Evolutionary conservation across 2,888 invertebrate species (phyloP).

Genomic region (Polydesmus complanatus): DNA sequence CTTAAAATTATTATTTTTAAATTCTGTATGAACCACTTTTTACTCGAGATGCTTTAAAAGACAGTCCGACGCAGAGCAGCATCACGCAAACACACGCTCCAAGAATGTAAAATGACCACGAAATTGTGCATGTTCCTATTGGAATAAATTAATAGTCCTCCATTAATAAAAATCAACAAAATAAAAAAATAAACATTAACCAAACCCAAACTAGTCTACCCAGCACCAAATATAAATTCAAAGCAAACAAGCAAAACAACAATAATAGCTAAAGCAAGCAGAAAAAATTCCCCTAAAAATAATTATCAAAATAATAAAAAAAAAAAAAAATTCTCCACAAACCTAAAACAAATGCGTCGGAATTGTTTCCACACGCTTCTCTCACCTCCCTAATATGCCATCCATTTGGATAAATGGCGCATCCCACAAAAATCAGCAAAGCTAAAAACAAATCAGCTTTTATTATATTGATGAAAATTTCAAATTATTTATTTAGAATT

Average conservation of each 20-base stretch:
- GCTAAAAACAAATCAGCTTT: conserved; percentile 30
- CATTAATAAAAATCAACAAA: too few species aligned
- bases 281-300: neutral
- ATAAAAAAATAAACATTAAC: too few species aligned
- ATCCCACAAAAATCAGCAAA: conserved; percentile 42
- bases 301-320: neutral
- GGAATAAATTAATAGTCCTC: too few species aligned
- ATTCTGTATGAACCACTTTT: conserved; percentile 19
- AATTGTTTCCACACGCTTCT: conserved; percentile 45
- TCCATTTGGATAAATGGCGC: conserved; percentile 46
- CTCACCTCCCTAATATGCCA: conserved; percentile 49
- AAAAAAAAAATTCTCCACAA: conserved; percentile 24
- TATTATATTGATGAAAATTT: neutral
- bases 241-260: neutral
- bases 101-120: conserved; percentile 17
- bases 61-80: conserved; percentile 16
- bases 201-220: too few species aligned
- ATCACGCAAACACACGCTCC: conserved; percentile 10
- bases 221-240: neutral
- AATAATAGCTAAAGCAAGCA: conserved; percentile 1
- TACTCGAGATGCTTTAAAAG: conserved; percentile 18
- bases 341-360: conserved; percentile 46
- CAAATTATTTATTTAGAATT: neutral
- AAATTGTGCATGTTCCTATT: conserved; percentile 17
- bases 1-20: conserved; percentile 13